phyloP scores from a whole-genome alignment of 2,113 vertebrate genomes.

The Siphamia tubifer region DNA sequence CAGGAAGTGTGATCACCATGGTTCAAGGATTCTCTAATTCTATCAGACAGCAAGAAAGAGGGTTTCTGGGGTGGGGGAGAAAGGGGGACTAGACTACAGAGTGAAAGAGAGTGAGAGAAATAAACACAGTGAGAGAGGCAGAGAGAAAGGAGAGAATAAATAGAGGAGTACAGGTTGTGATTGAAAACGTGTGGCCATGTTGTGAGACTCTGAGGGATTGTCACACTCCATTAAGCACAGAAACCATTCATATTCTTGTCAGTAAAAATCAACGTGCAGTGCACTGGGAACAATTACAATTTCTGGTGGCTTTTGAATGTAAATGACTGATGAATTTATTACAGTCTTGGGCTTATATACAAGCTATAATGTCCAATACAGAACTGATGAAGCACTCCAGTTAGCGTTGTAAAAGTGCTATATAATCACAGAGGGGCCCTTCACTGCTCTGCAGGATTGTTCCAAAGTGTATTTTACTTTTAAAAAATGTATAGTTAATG shows the following conservation, averaged over 20 bases:
- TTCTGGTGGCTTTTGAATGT: slow-evolving; percentile 46
- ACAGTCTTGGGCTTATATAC: slow-evolving; percentile 49
- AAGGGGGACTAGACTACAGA: slow-evolving; percentile 7
- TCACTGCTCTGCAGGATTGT: slow-evolving; percentile 4
- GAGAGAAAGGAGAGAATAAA: slow-evolving; percentile 2
- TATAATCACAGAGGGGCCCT: slow-evolving; percentile 4
- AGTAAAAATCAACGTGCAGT: slow-evolving; percentile 36
- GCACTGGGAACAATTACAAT: slow-evolving; percentile 49
- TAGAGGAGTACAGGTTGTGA: slow-evolving; percentile 10
- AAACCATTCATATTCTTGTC: slow-evolving; percentile 68
- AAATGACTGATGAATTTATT: slow-evolving; percentile 71
- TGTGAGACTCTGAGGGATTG: slow-evolving; percentile 64
- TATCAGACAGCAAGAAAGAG: slow-evolving; percentile 57
- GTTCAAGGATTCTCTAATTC: slow-evolving; percentile 79
- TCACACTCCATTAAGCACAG: slow-evolving; percentile 70
- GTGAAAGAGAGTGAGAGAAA: slow-evolving; percentile 28
- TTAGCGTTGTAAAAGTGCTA: slow-evolving; percentile 21
- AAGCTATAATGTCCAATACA: slow-evolving; percentile 28
- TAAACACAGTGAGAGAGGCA: slow-evolving; percentile 14
- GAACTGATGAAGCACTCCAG: slow-evolving; percentile 11
- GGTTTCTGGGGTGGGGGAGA: neutral
- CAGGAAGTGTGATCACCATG: slow-evolving; percentile 78
- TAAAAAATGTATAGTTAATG: neutral
- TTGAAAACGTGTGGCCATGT: slow-evolving; percentile 37
- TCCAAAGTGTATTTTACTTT: neutral